Evolutionary conservation across 37 sponge, comb jelly and placozoan species (phyloP).

Genomic region (Theonella swinhoei): DNA sequence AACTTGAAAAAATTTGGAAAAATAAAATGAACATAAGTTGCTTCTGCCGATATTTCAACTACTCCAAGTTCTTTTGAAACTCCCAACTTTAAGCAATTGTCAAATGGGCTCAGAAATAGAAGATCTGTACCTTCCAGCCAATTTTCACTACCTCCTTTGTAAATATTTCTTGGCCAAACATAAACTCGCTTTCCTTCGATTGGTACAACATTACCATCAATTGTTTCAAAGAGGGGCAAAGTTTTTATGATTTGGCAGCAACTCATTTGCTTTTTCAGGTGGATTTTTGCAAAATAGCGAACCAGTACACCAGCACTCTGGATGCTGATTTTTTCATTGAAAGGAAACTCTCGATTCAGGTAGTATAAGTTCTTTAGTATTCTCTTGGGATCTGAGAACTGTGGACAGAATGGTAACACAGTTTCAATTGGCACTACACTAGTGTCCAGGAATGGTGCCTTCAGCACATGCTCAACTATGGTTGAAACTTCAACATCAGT

Average conservation of each 20-base stretch:
- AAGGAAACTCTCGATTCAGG: not conserved
- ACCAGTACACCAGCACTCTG: not conserved
- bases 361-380: not conserved
- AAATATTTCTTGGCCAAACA: slow-evolving; percentile 4
- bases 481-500: not conserved
- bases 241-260: not conserved
- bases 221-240: slow-evolving; percentile 8
- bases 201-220: not conserved
- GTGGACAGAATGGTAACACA: not conserved
- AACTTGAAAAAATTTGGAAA: slow-evolving; percentile 9
- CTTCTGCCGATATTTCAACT: not conserved
- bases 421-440: not conserved
- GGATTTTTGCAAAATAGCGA: not conserved
- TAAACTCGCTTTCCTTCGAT: slow-evolving; percentile 6
- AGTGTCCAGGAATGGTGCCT: not conserved
- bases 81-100: not conserved
- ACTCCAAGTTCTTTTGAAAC: not conserved
- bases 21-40: slow-evolving; percentile 3
- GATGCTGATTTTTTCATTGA: not conserved
- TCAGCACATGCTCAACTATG: not conserved
- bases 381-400: not conserved
- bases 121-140: not conserved
- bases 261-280: not conserved
- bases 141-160: slow-evolving; percentile 2
- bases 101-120: not conserved